Evolutionary conservation across 2,113 vertebrate genomes (phyloP), one percentile per base, ranked within the genome.

Genomic region (Hucho hucho): DNA sequence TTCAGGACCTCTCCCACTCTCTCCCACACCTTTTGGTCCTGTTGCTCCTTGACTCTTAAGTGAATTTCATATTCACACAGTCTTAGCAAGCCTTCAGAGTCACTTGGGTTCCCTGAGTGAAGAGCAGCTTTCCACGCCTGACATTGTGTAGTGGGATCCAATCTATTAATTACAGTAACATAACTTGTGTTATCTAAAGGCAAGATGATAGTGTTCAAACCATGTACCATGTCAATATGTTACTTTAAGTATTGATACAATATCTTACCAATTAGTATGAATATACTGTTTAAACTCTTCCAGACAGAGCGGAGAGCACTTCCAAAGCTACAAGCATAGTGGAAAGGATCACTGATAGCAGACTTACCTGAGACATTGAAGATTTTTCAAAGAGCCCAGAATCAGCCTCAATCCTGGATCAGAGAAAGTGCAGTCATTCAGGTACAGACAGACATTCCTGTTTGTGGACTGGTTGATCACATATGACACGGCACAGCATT

Each of bases 111-210:
- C 28, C 13, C 59, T 22, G 28, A 25, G 28, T 74, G 70, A 4
- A 79, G 67, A 25, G 81, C 81, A 53, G 53, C 56, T 11, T 58
- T 79, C 81, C 81, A 82, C 28, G 76, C 73, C 56, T 77, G 66
- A 32, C 49, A 70, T 20, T 49, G 70, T 20, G 75, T 25, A 6
- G 3, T 61, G 64, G 53, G 37, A 28, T 66, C 59, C 46, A 66
- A 32, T 12, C 72, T 80, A 29, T 20, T 43, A 43, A 43, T 43
- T 43, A 11, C 37, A 11, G 37, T 43, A 11, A 43, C 28, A 28
- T 28, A 28, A 28, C 28, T 28, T 28, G 28, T 28, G 1, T 43
- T 43, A 43, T 12, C 37, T 43, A 43, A 43, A 43, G 37, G 37
- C 37, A 43, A 43, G 37, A 43, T 11, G 37, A 43, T 43, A 12